Evolutionary conservation across 2,888 invertebrate species (phyloP).

Genomic region (Panorpa germanica): DNA sequence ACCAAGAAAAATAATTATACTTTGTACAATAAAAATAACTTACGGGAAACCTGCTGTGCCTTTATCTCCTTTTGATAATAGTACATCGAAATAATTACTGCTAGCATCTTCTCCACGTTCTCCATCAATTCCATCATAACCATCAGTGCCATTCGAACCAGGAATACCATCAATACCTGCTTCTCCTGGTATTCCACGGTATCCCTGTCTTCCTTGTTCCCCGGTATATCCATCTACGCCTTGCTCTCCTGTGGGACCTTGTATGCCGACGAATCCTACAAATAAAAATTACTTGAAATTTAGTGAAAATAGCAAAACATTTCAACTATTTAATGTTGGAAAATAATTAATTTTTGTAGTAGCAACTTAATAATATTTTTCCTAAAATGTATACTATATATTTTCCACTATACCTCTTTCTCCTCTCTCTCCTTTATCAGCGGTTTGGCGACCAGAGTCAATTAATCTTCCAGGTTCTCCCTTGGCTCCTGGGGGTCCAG

Average conservation of each 20-base stretch:
- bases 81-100: constrained; percentile 12
- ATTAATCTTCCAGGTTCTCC: constrained; percentile 26
- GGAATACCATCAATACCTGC: constrained; percentile 14
- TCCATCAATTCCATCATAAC: constrained; percentile 7
- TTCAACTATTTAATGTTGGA: no score
- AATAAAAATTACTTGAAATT: no score
- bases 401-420: constrained; percentile 25
- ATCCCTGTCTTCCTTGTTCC: constrained; percentile 10
- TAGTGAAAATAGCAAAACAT: no score
- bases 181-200: constrained; percentile 8
- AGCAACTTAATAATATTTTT: not conserved
- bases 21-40: not conserved
- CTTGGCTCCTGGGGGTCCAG: constrained; percentile 25
- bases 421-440: constrained; percentile 32
- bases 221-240: constrained; percentile 20
- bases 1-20: not conserved
- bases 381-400: not conserved
- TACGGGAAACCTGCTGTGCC: constrained; percentile 16
- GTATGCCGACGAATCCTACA: constrained; percentile 25
- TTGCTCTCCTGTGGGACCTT: constrained; percentile 36
- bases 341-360: no score
- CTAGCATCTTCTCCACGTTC: constrained; percentile 15
- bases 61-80: constrained; percentile 23
- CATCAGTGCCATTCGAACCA: constrained; percentile 17
- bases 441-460: constrained; percentile 12